Base-by-base conservation (phyloP, 2,888 invertebrate genomes). In the Mimachlamys varia region DNA sequence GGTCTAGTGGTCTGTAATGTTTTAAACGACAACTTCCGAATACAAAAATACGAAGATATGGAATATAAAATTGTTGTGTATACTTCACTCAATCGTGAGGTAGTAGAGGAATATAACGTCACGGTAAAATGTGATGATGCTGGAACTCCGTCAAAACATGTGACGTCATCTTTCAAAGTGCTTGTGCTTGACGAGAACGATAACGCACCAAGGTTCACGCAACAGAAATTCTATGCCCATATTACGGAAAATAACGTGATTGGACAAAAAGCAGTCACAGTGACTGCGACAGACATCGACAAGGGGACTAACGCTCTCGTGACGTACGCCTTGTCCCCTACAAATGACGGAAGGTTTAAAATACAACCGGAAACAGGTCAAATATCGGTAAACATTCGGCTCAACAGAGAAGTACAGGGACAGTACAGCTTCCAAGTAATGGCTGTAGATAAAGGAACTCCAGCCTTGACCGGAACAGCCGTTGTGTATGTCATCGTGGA, bases 121-220 rank as follows among this genome's bases (percentile, higher is more conserved):
- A 93, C 93, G 0, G 98, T 99, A 76, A 94, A 92, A 33, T 96
- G 96, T 89, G 91, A 92, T 96, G 98, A 98, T 22, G 98, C 98
- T 19, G 95, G 95, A 10, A 88, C 89, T 27, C 95, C 95, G n/a
- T 90, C 93, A 12, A 89, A 94, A 17, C 93, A 92, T 22, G 92
- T 95, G 4, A 90, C 92, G 87, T 92, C 90, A 12, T 91, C 92
- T 19, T 94, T 96, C 90, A 93, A 90, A 19, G 94, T 96, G 0
- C 92, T 89, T 22, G 93, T 99, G 0, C 97, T 98, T 90, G 99
- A 99, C 97, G 98, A 98, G 89, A 99, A 99, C 97, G 99, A 99
- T 96, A 99, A 99, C 96, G 98, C 98, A 95, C 99, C 99, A 0
- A 97, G 98, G 89, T 99, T 99, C 96, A 98, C 91, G 17, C 92